Conservation (phyloP, 2,888 invertebrate species). For the Hyles lineata region DNA sequence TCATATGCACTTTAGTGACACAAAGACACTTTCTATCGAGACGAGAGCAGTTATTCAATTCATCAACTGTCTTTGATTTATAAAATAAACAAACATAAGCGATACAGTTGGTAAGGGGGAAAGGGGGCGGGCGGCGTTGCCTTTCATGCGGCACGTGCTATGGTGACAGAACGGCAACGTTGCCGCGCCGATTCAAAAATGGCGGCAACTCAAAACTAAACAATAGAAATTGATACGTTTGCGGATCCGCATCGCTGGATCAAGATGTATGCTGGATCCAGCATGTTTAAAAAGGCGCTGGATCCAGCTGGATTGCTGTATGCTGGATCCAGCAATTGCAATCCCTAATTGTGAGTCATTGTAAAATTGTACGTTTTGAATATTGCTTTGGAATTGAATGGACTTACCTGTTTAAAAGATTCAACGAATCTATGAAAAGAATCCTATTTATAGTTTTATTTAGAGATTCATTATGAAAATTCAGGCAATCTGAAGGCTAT, state of each 20-base stretch:
- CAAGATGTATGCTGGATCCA: slow-evolving; percentile 33
- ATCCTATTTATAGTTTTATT: too few relatives aligned
- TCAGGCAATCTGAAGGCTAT: too few relatives aligned
- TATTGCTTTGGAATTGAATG: too few relatives aligned
- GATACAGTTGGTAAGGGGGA: neutral
- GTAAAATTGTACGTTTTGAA: neutral
- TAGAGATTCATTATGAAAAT: too few relatives aligned
- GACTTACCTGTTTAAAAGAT: too few relatives aligned
- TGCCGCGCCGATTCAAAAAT: too few relatives aligned
- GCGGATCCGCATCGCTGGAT: slow-evolving; percentile 29
- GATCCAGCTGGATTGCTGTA: slow-evolving; percentile 35
- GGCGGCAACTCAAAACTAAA: too few relatives aligned
- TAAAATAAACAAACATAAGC: slow-evolving; percentile 1
- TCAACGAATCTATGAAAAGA: too few relatives aligned
- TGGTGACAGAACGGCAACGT: too few relatives aligned
- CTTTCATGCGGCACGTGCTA: neutral
- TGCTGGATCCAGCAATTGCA: slow-evolving; percentile 33
- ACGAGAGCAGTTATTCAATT: neutral
- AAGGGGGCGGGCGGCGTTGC: neutral
- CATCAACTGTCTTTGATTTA: slow-evolving; percentile 1
- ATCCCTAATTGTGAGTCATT: neutral
- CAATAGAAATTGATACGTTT: too few relatives aligned
- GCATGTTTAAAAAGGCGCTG: slow-evolving; percentile 33
- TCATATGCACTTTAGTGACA: neutral
- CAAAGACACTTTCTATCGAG: slow-evolving; percentile 1